Percentiles rank a stretch among this genome's conserved stretches.
Conservation (phyloP, 2,797 vertebrate species). For the Antrozous pallidus region DNA sequence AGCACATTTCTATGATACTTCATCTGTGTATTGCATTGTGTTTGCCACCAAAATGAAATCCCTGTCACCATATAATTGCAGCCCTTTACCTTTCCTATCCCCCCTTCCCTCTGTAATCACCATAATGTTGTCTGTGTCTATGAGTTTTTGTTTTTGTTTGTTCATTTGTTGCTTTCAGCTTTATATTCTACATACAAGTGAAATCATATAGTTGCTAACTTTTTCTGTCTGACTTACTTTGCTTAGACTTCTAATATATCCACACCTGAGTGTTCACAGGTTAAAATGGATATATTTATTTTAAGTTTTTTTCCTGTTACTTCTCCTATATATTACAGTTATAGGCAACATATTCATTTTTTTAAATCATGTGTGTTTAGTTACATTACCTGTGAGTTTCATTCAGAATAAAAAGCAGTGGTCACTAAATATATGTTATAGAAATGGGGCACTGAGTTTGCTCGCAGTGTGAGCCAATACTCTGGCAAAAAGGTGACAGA, state of each 20-base stretch:
- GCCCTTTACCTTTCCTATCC: background rate
- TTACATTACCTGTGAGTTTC: background rate
- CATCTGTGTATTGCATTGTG: background rate
- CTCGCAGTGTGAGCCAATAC: background rate
- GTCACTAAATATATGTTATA: background rate
- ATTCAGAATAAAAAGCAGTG: background rate
- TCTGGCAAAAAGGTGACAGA: background rate
- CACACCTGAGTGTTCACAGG: background rate
- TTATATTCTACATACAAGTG: background rate
- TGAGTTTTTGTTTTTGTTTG: background rate
- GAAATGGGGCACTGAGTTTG: background rate
- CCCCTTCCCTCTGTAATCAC: background rate
- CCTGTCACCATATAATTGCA: background rate
- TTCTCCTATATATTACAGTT: background rate
- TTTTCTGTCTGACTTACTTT: background rate
- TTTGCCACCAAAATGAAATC: background rate
- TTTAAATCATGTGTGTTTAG: background rate
- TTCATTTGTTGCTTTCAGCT: background rate
- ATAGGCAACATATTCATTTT: background rate
- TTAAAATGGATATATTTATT: conserved; percentile 1
- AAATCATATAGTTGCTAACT: background rate
- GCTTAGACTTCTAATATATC: background rate
- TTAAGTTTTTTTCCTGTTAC: background rate
- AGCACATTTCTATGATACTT: too few species aligned
- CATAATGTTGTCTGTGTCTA: background rate